phyloP scores from a whole-genome alignment of 2,888 invertebrate species.

The Esperia sulphurella region DNA sequence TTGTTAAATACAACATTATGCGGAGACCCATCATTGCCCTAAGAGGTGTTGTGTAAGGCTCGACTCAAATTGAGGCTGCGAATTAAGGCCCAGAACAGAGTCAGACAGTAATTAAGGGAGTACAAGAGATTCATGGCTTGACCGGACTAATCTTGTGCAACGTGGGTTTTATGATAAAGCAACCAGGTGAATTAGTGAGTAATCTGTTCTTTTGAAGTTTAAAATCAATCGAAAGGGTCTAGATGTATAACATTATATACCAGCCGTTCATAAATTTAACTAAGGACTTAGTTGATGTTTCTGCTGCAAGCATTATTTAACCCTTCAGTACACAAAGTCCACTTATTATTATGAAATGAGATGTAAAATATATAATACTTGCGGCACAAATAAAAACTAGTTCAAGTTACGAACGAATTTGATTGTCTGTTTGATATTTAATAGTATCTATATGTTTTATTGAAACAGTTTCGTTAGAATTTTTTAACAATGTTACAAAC shows the following conservation, averaged over 20 bases:
- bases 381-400: too few species aligned
- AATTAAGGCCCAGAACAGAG: conserved; percentile 19
- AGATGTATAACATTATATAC: not conserved
- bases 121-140: conserved; percentile 26
- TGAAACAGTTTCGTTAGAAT: not conserved
- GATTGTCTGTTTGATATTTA: too few species aligned
- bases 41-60: conserved; percentile 10
- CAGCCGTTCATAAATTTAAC: too few species aligned
- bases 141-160: conserved; percentile 14
- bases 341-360: too few species aligned
- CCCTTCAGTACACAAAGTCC: too few species aligned
- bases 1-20: conserved; percentile 16
- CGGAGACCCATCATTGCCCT: conserved; percentile 16
- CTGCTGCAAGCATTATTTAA: too few species aligned
- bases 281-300: too few species aligned
- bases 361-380: too few species aligned
- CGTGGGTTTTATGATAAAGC: not conserved
- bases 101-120: conserved; percentile 26
- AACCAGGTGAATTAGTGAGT: not conserved
- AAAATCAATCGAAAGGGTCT: too few species aligned
- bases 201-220: not conserved
- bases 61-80: conserved; percentile 19
- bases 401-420: too few species aligned
- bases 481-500: not conserved
- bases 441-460: too few species aligned